A percentile compares a stretch with the other conserved stretches of the same genome.
These are phyloP conservation scores for Avahi laniger DNA, from an alignment of 2,797 vertebrate species.

Conservation along the genomic window DNA sequence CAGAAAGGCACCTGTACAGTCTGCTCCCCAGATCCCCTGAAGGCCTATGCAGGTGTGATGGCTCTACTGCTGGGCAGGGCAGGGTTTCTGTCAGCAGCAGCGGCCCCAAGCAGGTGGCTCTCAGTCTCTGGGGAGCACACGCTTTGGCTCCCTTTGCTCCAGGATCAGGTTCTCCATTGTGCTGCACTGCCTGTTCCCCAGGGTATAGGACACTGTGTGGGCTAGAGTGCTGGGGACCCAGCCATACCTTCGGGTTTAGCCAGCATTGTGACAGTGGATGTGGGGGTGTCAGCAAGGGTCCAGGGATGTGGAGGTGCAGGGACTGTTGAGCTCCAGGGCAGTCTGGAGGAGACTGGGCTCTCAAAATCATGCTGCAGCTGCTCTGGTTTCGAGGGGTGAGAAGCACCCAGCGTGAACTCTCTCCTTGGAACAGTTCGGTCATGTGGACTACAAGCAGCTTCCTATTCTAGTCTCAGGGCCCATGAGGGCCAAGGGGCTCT, in stretches of 20 bases:
- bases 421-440: not conserved
- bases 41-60: not conserved
- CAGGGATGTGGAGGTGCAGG: not conserved
- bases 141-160: not conserved
- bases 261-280: not conserved
- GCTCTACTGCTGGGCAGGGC: not conserved
- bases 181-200: not conserved
- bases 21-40: not conserved
- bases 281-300: not conserved
- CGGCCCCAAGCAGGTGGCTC: not conserved
- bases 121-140: not conserved
- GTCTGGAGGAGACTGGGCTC: not conserved
- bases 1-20: not conserved
- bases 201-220: not conserved
- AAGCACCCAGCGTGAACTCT: not conserved
- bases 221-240: not conserved
- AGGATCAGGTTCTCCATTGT: not conserved
- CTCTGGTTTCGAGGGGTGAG: no score
- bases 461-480: not conserved
- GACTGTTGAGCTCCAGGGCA: not conserved
- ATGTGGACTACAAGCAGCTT: not conserved
- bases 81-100: not conserved
- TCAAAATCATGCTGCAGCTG: not conserved
- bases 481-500: not conserved
- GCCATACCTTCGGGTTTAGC: not conserved